Evolutionary conservation across 2,113 vertebrate species (phyloP), one percentile per base, ranked within the genome.

Genomic region (Phoenicopterus ruber): DNA sequence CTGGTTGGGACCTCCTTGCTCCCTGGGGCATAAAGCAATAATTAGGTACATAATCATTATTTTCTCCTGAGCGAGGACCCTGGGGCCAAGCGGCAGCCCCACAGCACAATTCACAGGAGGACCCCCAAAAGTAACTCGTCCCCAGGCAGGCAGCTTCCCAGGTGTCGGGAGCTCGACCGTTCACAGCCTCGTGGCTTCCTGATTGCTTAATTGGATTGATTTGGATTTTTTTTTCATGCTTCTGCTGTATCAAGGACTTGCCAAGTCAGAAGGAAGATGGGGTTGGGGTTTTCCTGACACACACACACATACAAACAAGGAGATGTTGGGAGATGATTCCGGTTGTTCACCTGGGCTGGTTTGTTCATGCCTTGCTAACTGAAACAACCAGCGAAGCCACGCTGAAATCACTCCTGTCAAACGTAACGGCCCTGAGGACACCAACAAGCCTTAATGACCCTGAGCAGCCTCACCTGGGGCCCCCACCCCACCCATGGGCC

Each of bases 71-170:
- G 34, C 10, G 34, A 80, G 66, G 67, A 72, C n/a, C 76, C 40
- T 70, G 63, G 3, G 14, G 46, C 29, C 76, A 72, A 72, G 38
- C 8, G 1, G 38, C 28, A 50, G 73, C 38, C 46, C 73, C 3
- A 2, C 4, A 7, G 26, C 31, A 11, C 0, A 2, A 42, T n/a
- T n/a, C 2, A 2, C 28, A 62, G 57, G 13, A 71, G 38, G 10
- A 61, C 18, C 49, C 42, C 11, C 67, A 42, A 24, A 42, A 12
- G 42, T 49, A 40, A 21, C 24, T 32, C 2, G 5, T 52, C 34
- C 74, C 72, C 31, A 47, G 34, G 52, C 47, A 34, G 59, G 40
- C 11, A 49, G 29, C 17, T 57, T 22, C 21, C 11, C 32, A 11
- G 50, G 38, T 3, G 0, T 17, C 2, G 1, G 38, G 49, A 79